These are phyloP conservation scores for Sarcoramphus papa DNA, from an alignment of 2,797 vertebrate genomes.

Conservation along the genomic window DNA sequence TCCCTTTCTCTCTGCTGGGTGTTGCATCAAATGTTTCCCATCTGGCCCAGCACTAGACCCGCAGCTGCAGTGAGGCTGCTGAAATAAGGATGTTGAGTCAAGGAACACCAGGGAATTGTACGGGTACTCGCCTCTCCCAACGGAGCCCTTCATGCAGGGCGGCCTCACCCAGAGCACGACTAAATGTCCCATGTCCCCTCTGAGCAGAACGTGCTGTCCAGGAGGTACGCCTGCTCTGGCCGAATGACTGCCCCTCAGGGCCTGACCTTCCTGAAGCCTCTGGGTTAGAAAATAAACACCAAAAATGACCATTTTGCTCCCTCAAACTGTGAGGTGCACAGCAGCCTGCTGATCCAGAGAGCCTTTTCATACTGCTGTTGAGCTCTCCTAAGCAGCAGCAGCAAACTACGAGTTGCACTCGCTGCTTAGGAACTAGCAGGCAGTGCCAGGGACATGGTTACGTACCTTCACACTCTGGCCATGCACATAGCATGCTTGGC, in stretches of 20 bases:
- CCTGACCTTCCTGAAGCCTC: background rate
- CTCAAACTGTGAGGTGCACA: background rate
- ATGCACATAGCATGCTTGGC: fast-evolving
- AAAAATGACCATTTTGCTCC: background rate
- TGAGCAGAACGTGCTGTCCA: background rate
- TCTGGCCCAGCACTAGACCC: background rate
- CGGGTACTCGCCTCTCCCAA: background rate
- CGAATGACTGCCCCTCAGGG: fast-evolving
- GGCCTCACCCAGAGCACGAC: background rate
- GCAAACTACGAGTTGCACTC: background rate
- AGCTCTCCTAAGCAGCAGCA: background rate
- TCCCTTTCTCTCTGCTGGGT: background rate
- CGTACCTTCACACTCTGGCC: background rate
- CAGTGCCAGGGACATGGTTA: background rate
- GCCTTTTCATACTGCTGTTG: background rate
- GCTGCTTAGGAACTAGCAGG: background rate
- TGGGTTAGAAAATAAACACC: background rate
- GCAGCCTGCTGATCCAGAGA: background rate
- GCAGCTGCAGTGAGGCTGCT: background rate
- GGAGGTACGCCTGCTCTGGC: background rate
- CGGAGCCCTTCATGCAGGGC: background rate
- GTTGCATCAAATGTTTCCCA: background rate
- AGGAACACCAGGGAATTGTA: background rate
- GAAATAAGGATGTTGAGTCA: background rate
- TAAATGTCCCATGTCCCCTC: background rate